Base-by-base conservation (phyloP, 1,140 invertebrate species). In the Pseudomyrmex cubaensis region DNA sequence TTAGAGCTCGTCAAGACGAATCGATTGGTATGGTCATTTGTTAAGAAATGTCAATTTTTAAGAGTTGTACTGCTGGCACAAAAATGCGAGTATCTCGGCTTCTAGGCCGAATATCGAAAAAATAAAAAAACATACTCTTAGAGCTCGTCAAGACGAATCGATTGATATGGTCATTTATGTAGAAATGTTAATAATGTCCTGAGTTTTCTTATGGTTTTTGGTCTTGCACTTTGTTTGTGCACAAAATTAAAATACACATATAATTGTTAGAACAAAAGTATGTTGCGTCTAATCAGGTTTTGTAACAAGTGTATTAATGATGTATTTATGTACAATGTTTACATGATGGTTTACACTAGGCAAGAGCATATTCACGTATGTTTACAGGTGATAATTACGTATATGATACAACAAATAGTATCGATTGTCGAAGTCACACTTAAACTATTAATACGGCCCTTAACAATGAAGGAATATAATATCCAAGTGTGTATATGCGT, bases 241-340 rank as follows among this genome's bases (percentile, higher is more conserved):
- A 35, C 0, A 7, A 35, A 35, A 35, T 7, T 35, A 35, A 35
- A 35, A 35, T 35, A 35, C 5, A 35, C 0, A 35, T 5, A 35
- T 7, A 35, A 5, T 35, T 5, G 5, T 7, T 35, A 35, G 5
- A 0, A 0, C 7, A 35, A 35, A 35, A 35, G 5, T 25, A 1
- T 12, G 20, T 15, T 20, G 12, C 35, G 35, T 7, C 5, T 7
- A 74, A 44, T 82, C 48, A 70, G 46, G 48, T 86, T 86, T 89
- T 85, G 64, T 88, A 88, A 89, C 85, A 89, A 89, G 69, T 90
- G 63, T 90, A 90, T 89, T 90, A 87, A 85, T 86, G 73, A 82
- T 82, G 66, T 7, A 35, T 92, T 86, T 92, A 92, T 92, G 82
- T 92, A 92, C 91, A 92, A 90, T 85, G 87, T 90, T 91, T 91